phyloP scores from a whole-genome alignment of 2,113 vertebrate species.

The Nerophis ophidion region DNA sequence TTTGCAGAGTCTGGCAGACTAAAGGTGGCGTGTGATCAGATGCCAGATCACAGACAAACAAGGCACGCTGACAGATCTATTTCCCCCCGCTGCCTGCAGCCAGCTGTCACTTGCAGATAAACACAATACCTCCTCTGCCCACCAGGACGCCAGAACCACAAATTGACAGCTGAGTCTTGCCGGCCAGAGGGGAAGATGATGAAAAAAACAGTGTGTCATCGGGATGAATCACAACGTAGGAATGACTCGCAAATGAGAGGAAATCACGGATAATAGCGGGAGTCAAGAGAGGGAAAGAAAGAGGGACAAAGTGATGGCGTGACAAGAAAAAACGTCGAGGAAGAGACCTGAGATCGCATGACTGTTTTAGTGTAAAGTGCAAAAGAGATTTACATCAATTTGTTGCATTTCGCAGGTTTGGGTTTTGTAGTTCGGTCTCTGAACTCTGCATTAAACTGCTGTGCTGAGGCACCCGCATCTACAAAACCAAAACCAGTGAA shows the following conservation, averaged over 20 bases:
- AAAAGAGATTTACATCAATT: neutral
- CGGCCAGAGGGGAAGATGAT: constrained; percentile 25
- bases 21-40: constrained; percentile 54
- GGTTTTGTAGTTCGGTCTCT: no score
- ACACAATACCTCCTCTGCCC: constrained; percentile 52
- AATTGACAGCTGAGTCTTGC: constrained; percentile 59
- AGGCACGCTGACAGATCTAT: constrained; percentile 59
- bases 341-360: neutral
- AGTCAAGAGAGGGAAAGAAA: neutral
- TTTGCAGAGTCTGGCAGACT: constrained; percentile 24
- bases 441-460: no score
- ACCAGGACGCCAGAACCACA: constrained; percentile 51
- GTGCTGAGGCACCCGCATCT: no score
- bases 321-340: neutral
- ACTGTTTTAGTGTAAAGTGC: neutral
- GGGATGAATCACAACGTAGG: constrained; percentile 24
- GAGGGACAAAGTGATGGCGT: neutral
- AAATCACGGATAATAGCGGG: neutral
- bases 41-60: constrained; percentile 55
- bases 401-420: no score
- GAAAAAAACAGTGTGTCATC: constrained; percentile 34
- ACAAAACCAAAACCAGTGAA: no score
- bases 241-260: constrained; percentile 15
- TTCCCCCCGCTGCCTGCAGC: constrained; percentile 51
- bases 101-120: constrained; percentile 62